These are phyloP conservation scores for Herpetotheres cachinnans DNA, from an alignment of 2,113 vertebrate species.

Conservation along the genomic window DNA sequence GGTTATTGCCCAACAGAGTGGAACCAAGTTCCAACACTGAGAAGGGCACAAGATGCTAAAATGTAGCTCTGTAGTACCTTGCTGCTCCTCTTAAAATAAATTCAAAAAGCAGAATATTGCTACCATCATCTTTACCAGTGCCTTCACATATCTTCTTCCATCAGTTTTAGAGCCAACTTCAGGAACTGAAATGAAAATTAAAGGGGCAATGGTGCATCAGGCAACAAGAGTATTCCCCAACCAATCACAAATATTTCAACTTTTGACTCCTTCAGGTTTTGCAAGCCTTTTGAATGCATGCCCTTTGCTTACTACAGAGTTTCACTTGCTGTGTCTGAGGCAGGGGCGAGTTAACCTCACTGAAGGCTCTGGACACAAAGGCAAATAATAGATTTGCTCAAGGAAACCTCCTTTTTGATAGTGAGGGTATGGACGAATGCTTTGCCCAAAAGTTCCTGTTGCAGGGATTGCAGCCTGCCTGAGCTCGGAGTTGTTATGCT, in stretches of 20 bases:
- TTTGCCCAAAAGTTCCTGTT: neutral
- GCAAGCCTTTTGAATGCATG: neutral
- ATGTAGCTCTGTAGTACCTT: neutral
- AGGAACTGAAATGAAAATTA: neutral
- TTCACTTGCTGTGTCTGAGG: neutral
- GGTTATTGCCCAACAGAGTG: neutral
- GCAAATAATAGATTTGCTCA: neutral
- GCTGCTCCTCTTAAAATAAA: neutral
- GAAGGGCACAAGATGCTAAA: neutral
- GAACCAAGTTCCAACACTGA: neutral
- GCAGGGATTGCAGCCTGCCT: neutral
- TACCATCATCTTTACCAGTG: neutral
- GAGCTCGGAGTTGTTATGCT: neutral
- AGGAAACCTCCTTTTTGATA: neutral
- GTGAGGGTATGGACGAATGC: neutral
- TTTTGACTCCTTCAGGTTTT: slow-evolving; percentile 13
- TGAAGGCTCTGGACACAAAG: neutral
- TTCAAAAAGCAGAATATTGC: neutral
- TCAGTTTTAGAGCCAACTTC: neutral
- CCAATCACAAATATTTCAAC: neutral
- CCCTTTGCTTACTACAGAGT: neutral
- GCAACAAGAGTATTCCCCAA: neutral
- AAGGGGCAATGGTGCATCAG: neutral
- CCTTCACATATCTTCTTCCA: neutral
- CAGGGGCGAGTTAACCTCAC: neutral